Conservation (phyloP, 2,113 vertebrate genomes). For the Rhipidura dahli region DNA sequence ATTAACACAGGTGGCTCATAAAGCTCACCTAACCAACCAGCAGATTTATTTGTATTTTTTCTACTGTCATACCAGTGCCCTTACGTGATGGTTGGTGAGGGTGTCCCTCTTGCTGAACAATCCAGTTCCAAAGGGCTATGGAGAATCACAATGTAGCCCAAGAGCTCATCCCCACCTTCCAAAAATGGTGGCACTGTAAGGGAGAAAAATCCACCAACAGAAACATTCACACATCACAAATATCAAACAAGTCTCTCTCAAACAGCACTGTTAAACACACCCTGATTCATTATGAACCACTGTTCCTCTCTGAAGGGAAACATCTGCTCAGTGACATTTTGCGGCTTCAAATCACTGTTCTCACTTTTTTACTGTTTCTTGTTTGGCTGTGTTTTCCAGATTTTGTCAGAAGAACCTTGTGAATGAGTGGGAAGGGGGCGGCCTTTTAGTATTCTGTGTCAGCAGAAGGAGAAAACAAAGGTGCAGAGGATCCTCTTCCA, state of each 20-base stretch:
- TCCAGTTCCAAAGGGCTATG: slow-evolving; percentile 86
- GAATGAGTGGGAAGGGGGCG: accelerated
- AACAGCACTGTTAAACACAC: not conserved
- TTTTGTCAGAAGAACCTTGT: not conserved
- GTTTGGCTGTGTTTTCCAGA: not conserved
- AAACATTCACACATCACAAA: not conserved
- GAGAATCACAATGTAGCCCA: slow-evolving; percentile 79
- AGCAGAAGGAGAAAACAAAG: not conserved
- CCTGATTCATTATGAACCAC: not conserved
- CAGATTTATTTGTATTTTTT: not conserved
- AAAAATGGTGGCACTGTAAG: slow-evolving; percentile 85
- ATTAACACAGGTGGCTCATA: not conserved
- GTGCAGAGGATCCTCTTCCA: not conserved
- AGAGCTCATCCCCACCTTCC: slow-evolving; percentile 79
- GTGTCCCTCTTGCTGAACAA: slow-evolving; percentile 83
- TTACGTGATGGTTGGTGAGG: slow-evolving; percentile 86
- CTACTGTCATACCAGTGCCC: slow-evolving; percentile 40
- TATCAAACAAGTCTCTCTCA: not conserved
- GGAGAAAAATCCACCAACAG: not conserved
- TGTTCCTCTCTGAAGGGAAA: not conserved
- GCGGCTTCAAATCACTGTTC: not conserved
- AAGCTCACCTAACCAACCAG: not conserved
- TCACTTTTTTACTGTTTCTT: not conserved
- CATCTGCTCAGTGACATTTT: not conserved
- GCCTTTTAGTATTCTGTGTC: not conserved